Conservation (phyloP, 35 echinoderm and acorn worm genomes). For the Diadema setosum region DNA sequence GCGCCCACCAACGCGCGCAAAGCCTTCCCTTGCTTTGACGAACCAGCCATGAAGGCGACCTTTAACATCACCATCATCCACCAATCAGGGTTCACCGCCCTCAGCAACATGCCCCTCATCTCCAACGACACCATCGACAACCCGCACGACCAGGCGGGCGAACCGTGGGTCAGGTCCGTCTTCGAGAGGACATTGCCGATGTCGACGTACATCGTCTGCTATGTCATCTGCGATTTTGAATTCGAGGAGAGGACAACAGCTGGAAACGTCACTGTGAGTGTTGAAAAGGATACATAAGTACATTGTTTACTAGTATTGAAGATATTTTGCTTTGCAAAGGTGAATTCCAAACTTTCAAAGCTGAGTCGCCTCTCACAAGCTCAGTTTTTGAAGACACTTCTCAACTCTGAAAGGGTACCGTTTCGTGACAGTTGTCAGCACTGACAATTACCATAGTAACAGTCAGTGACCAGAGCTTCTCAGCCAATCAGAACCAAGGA, state of each 20-base stretch:
- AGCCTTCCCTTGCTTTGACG: slow-evolving; percentile 78
- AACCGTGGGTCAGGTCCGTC: background rate
- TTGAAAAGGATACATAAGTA: too few species aligned
- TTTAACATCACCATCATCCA: slow-evolving; percentile 50
- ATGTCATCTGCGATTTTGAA: slow-evolving; percentile 50
- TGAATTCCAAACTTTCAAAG: too few species aligned
- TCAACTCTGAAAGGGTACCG: too few species aligned
- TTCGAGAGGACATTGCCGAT: slow-evolving; percentile 28
- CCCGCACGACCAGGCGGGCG: background rate
- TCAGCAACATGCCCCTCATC: slow-evolving; percentile 50
- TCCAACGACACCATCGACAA: background rate
- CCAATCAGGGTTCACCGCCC: slow-evolving; percentile 13
- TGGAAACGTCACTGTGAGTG: background rate
- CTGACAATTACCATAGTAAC: too few species aligned
- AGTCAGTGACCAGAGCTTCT: too few species aligned
- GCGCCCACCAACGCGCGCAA: slow-evolving; percentile 54
- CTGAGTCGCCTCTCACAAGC: too few species aligned
- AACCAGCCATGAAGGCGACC: slow-evolving; percentile 69
- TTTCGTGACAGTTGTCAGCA: too few species aligned
- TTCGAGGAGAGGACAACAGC: background rate
- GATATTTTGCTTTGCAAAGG: too few species aligned
- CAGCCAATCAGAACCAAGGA: too few species aligned
- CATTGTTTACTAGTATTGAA: too few species aligned
- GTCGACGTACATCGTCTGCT: slow-evolving; percentile 39
- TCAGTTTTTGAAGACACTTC: too few species aligned